Percentiles rank a stretch among this genome's conserved stretches.
These are phyloP conservation scores for Brachionus angularis DNA, from an alignment of 1,140 invertebrate species.

Conservation along the genomic window DNA sequence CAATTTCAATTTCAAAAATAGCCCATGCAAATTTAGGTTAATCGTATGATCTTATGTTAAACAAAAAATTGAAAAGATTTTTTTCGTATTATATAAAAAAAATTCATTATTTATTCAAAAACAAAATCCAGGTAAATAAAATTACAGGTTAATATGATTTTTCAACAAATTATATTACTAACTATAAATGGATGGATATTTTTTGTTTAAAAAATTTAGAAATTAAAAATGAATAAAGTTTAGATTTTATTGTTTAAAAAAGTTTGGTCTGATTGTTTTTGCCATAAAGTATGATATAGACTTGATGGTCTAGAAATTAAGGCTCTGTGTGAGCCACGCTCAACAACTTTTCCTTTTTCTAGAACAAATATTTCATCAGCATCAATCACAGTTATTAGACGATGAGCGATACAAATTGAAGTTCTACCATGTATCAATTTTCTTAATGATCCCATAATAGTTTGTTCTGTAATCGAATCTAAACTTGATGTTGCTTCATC, in stretches of 20 bases:
- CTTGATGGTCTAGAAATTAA: conserved; percentile 19
- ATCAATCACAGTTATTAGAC: conserved; percentile 38
- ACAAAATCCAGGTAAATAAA: too few relatives aligned
- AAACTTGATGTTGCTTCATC: conserved; percentile 97
- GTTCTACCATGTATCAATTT: conserved; percentile 32
- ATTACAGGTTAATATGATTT: too few relatives aligned
- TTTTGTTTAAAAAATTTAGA: too few relatives aligned
- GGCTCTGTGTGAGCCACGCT: conserved; percentile 25
- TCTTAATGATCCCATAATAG: conserved; percentile 10
- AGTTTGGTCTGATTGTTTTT: conserved; percentile 39
- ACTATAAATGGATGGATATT: too few relatives aligned
- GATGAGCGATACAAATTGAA: conserved; percentile 35
- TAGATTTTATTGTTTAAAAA: conserved; percentile 6
- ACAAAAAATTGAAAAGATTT: too few relatives aligned
- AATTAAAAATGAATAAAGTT: too few relatives aligned
- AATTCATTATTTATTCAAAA: too few relatives aligned
- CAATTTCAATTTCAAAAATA: too few relatives aligned
- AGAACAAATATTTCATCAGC: conserved; percentile 42
- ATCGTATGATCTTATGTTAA: too few relatives aligned
- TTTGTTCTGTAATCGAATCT: conserved; percentile 92
- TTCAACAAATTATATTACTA: too few relatives aligned
- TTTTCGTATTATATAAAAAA: too few relatives aligned
- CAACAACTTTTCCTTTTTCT: conserved; percentile 39
- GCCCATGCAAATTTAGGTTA: too few relatives aligned
- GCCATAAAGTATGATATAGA: conserved; percentile 35